Evolutionary conservation across 2,888 invertebrate species (phyloP).

Genomic region (Campaea margaritaria): DNA sequence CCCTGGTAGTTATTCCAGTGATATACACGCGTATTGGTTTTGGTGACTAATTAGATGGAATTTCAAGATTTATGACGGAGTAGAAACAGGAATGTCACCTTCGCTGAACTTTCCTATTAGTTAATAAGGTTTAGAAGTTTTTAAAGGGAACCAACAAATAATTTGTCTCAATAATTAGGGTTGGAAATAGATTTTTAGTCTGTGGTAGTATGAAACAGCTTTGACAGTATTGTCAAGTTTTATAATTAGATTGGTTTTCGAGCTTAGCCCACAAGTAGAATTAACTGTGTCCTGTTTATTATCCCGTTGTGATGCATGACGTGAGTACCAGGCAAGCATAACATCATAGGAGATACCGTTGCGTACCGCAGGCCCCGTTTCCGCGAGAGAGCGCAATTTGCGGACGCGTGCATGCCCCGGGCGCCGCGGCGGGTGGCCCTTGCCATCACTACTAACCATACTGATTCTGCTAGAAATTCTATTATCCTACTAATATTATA

Average conservation of each 20-base stretch:
- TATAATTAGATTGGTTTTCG: too few relatives aligned
- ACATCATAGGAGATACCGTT: constrained; percentile 63
- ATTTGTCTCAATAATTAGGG: too few relatives aligned
- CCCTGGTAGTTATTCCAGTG: constrained; percentile 63
- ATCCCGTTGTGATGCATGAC: constrained; percentile 27
- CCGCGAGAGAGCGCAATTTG: constrained; percentile 50
- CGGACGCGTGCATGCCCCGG: constrained; percentile 71
- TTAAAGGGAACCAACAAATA: too few relatives aligned
- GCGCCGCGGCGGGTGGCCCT: constrained; percentile 75
- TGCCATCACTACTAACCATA: constrained; percentile 46
- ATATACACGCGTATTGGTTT: constrained; percentile 56
- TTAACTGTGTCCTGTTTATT: not conserved
- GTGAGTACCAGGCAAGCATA: constrained; percentile 57
- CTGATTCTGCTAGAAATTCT: too few relatives aligned
- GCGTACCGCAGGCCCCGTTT: constrained; percentile 22
- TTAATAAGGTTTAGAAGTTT: constrained; percentile 33
- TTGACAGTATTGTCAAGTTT: too few relatives aligned
- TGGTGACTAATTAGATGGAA: constrained; percentile 66
- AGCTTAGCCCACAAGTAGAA: too few relatives aligned
- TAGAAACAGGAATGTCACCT: constrained; percentile 22
- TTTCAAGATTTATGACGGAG: constrained; percentile 20
- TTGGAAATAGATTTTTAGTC: too few relatives aligned
- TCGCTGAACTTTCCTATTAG: constrained; percentile 54
- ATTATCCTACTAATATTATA: too few relatives aligned
- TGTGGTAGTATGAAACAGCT: too few relatives aligned